Evolutionary conservation across 2,888 invertebrate genomes (phyloP), one percentile per base, ranked within the genome.

Genomic region (Glyphotaelius pellucidus): DNA sequence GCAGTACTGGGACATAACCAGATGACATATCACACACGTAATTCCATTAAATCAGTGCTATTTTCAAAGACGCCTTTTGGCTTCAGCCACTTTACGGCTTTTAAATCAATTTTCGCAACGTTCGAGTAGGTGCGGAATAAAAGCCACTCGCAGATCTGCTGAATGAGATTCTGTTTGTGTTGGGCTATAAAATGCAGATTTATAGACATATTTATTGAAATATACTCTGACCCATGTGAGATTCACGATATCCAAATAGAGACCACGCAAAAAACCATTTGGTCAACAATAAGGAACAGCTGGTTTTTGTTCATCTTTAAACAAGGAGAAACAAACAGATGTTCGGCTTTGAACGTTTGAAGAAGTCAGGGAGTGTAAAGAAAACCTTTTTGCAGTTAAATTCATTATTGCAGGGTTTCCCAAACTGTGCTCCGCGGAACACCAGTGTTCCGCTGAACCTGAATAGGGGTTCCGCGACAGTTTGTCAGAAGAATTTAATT

Each of bases 11-110:
- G 25, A 83, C 35, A 38, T 83, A 83, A 83, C 35, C 19, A 83
- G 83, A 35, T 83, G 83, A 83, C 83, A 83, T 83, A 83, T 32
- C 83, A 32, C 83, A 83, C 83, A 83, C 35, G 83, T 83, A 83
- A 83, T 83, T 25, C 32, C 83, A 83, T 83, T 83, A 83, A 83
- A 83, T 83, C 83, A 83, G 35, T 38, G 83, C 25, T 83, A 83
- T 83, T 35, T 32, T 83, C 83, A 38, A 32, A 9, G 35, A 35
- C 83, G 32, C 35, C 83, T 83, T 83, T 83, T 35, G 0, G 31
- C 32, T n/a, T 83, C 83, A 83, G 83, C 25, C 83, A 35, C 35
- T 35, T 83, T 83, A 83, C 35, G 14, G 3, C 35, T 32, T 83
- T 83, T 83, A 35, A 25, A 83, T 83, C 19, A 83, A 83, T 83